These are phyloP conservation scores for Indri indri DNA, from an alignment of 2,113 vertebrate species.

Conservation along the genomic window DNA sequence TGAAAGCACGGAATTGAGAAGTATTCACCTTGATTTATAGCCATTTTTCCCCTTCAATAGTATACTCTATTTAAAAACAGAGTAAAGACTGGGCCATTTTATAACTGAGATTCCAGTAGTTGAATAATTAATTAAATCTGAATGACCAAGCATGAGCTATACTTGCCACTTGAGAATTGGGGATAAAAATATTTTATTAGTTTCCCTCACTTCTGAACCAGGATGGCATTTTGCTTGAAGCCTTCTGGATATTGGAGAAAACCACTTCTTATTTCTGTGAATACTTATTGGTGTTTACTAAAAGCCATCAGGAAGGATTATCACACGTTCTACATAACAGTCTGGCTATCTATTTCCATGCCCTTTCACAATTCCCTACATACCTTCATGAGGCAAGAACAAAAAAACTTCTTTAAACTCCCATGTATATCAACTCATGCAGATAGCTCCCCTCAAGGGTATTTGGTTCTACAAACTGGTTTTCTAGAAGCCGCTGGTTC, in stretches of 20 bases:
- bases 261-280: background rate
- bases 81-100: background rate
- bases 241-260: background rate
- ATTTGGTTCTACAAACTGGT: background rate
- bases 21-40: background rate
- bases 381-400: background rate
- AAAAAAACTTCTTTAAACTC: background rate
- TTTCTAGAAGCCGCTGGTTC: background rate
- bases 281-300: slow-evolving; percentile 9
- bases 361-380: background rate
- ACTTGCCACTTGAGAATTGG: background rate
- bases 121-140: slow-evolving; percentile 6
- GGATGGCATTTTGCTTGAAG: background rate
- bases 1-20: background rate
- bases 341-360: background rate
- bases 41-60: background rate
- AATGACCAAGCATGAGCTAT: background rate
- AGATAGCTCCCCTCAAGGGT: background rate
- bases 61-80: background rate
- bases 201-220: background rate
- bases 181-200: background rate
- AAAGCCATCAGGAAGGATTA: background rate
- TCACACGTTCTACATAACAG: background rate
- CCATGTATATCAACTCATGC: background rate
- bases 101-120: background rate